Conservation (phyloP, 1,140 invertebrate species). For the Oedothorax gibbosus region DNA sequence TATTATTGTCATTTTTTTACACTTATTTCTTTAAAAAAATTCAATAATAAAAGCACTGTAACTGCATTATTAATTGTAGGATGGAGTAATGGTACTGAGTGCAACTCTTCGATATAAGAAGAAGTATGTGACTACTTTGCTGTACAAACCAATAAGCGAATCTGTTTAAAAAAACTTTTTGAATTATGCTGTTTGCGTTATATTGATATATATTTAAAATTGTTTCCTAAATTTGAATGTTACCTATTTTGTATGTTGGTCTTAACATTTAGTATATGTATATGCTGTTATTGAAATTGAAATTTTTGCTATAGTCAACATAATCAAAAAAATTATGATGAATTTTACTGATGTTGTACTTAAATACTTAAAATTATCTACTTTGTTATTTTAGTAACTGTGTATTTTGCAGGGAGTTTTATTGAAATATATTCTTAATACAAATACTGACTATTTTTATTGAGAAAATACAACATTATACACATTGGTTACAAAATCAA, state of each 20-base stretch:
- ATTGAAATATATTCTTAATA: constrained; percentile 19
- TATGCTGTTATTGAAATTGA: not conserved
- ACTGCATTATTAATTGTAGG: constrained; percentile 67
- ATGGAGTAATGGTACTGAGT: constrained; percentile 98
- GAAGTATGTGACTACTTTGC: constrained; percentile 98
- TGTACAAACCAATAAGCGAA: constrained; percentile 93
- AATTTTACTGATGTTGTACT: not conserved
- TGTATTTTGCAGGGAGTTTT: constrained; percentile 15
- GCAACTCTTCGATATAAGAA: constrained; percentile 97
- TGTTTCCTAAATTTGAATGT: constrained; percentile 2
- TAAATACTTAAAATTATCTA: not conserved
- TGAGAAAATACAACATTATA: no score
- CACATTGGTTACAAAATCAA: no score
- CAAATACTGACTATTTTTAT: not conserved
- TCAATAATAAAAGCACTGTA: not conserved
- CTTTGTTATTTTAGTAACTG: not conserved
- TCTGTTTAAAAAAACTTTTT: not conserved
- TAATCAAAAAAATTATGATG: not conserved
- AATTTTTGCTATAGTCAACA: not conserved
- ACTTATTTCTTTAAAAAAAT: constrained; percentile 1
- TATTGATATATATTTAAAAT: not conserved
- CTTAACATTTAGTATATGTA: not conserved
- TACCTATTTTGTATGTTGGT: no score
- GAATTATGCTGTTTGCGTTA: not conserved
- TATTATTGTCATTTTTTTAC: not conserved